Evolutionary conservation across 2,797 vertebrate genomes (phyloP).

Genomic region (Synaphobranchus kaupii): DNA sequence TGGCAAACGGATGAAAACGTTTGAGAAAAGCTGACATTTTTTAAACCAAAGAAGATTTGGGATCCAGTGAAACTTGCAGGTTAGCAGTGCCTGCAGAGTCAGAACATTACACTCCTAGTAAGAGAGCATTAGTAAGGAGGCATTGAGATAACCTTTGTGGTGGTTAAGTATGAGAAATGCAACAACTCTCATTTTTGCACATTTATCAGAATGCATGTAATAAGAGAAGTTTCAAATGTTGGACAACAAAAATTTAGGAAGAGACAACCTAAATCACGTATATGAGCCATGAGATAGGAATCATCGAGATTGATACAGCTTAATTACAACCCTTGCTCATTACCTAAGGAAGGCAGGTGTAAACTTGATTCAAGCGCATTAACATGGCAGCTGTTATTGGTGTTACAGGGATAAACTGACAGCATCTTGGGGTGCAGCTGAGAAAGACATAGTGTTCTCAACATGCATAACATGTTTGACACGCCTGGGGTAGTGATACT

Average conservation of each 20-base stretch:
- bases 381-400: neutral
- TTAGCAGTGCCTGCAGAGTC: too few relatives aligned
- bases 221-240: conserved; percentile 7
- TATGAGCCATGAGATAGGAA: neutral
- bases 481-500: too few relatives aligned
- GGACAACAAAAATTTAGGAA: conserved; percentile 13
- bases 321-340: neutral
- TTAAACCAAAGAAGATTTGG: neutral
- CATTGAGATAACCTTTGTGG: too few relatives aligned
- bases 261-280: neutral
- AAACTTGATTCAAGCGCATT: neutral
- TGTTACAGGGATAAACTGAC: neutral
- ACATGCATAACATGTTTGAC: too few relatives aligned
- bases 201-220: conserved; percentile 12
- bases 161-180: too few relatives aligned
- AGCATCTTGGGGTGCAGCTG: neutral
- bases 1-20: neutral
- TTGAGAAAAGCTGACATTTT: neutral
- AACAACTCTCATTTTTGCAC: neutral
- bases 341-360: neutral
- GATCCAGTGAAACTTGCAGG: neutral
- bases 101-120: too few relatives aligned
- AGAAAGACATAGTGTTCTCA: too few relatives aligned
- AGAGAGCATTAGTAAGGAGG: too few relatives aligned
- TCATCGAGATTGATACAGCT: neutral